Percentiles rank a stretch among this genome's conserved stretches.
Evolutionary conservation across 2,888 invertebrate species (phyloP).

Genomic region (Tortricodes alternella): DNA sequence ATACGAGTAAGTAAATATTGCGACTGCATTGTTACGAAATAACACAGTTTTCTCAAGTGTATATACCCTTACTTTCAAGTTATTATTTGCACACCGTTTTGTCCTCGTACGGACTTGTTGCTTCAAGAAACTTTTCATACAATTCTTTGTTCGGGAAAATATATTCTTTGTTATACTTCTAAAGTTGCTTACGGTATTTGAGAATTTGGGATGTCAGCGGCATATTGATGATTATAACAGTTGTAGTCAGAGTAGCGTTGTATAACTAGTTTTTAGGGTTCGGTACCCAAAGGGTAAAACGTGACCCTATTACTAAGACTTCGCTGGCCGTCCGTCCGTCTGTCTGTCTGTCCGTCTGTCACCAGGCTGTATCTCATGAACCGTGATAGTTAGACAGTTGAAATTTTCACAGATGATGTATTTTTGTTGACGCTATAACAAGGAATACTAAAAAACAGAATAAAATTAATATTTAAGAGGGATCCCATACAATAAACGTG

Average conservation of each 20-base stretch:
- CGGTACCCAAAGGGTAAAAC: too few relatives aligned
- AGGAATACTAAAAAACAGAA: too few relatives aligned
- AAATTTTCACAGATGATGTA: too few relatives aligned
- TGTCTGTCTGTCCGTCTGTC: too few relatives aligned
- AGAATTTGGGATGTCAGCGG: background rate
- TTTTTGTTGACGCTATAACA: too few relatives aligned
- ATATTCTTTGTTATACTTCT: background rate
- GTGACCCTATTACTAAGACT: too few relatives aligned
- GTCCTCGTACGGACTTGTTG: constrained; percentile 20
- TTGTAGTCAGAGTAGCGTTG: background rate
- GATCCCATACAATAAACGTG: too few relatives aligned
- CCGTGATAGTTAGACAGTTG: too few relatives aligned
- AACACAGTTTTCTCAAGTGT: background rate
- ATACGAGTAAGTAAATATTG: background rate
- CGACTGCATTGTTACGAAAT: background rate
- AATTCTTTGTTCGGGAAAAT: constrained; percentile 14
- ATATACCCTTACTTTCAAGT: constrained; percentile 5
- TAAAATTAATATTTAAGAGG: too few relatives aligned
- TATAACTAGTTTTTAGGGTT: too few relatives aligned
- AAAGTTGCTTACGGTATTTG: background rate
- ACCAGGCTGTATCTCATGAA: too few relatives aligned
- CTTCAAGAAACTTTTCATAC: constrained; percentile 13
- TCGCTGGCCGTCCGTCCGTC: too few relatives aligned
- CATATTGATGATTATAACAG: background rate
- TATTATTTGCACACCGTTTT: constrained; percentile 21